Conservation (phyloP, 2,888 invertebrate species). For the Drosophila buzzatii region DNA sequence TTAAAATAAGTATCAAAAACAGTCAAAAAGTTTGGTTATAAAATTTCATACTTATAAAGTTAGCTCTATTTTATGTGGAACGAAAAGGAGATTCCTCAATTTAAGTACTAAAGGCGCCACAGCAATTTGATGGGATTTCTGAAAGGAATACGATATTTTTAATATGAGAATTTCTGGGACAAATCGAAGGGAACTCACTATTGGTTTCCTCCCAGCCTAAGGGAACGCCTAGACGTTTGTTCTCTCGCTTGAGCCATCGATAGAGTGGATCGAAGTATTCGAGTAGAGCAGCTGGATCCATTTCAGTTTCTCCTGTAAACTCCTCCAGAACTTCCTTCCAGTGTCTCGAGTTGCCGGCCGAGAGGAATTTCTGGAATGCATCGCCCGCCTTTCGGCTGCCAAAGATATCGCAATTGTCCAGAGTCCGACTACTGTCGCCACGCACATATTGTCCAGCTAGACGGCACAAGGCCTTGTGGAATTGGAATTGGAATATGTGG, state of each 20-base stretch:
- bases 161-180: neutral
- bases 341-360: constrained; percentile 89
- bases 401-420: constrained; percentile 94
- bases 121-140: constrained; percentile 74
- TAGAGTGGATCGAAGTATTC: constrained; percentile 93
- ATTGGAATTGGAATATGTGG: constrained; percentile 92
- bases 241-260: constrained; percentile 90
- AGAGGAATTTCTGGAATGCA: constrained; percentile 88
- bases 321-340: constrained; percentile 93
- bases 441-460: constrained; percentile 92
- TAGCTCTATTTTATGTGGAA: neutral
- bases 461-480: constrained; percentile 90
- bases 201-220: constrained; percentile 87
- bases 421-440: constrained; percentile 33
- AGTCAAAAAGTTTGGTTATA: neutral
- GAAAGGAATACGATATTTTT: constrained; percentile 27
- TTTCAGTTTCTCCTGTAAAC: constrained; percentile 91
- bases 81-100: neutral
- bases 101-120: constrained; percentile 66
- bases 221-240: constrained; percentile 88
- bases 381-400: constrained; percentile 92
- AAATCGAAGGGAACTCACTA: constrained; percentile 68
- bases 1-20: neutral
- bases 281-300: constrained; percentile 91
- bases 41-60: neutral